Base-by-base conservation (phyloP, 2,797 vertebrate species). In the Brotula barbata region DNA sequence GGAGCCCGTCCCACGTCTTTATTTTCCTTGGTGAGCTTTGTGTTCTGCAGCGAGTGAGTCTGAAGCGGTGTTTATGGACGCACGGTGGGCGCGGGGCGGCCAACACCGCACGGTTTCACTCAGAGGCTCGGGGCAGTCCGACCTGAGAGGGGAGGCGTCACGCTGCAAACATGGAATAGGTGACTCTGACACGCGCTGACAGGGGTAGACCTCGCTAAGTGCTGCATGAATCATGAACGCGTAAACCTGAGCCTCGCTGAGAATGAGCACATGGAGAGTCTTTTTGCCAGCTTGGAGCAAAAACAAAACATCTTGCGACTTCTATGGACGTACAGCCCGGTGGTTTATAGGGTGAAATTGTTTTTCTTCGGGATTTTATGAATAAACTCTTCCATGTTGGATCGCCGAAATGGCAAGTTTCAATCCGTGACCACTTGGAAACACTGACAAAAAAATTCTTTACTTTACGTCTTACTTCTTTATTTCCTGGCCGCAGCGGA, bases 351-450 rank as follows among this genome's bases (percentile, higher is more conserved):
- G 76, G 57, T 77, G 54, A 81, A 74, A 74, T 50, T 82, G 80
- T 86, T 88, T 86, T 73, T 73, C 74, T 84, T 82, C 58, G 67
- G 46, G 58, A 55, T 69, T 77, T 87, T 55, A 78, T 85, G 79
- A 87, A 84, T 71, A 84, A 78, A 74, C 58, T 74, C 81, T 82
- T 84, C 83, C 77, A 80, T 47, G 71, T 75, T 71, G 73, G 55
- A 78, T 52, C 40, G 48, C 43, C 68, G 72, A 67, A 50, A 73
- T 60, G 71, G 37, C 49, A 47, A 75, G 46, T 59, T 22, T 21
- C 71, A 68, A 76, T 66, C 48, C 66, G 68, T 57, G 71, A 83
- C 73, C 54, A 72, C 57, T 71, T 72, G 85, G 85, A 89, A 88
- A 87, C 61, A 72, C 59, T 88, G 81, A 86, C 77, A 64, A 48